Conservation (phyloP, 2,797 vertebrate species). For the Acanthiza pusilla region DNA sequence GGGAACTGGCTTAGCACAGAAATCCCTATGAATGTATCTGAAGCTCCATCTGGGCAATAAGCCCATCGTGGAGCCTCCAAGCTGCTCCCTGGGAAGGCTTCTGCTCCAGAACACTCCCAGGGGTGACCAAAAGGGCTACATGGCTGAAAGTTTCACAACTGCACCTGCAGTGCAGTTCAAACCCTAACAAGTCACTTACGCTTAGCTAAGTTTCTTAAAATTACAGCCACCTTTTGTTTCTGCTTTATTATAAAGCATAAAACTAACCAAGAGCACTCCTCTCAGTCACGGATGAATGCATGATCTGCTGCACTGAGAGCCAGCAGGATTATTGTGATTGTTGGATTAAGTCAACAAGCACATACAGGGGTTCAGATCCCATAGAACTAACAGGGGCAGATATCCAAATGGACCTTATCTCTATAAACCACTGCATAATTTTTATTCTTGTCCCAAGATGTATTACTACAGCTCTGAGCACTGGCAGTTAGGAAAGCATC, state of each 20-base stretch:
- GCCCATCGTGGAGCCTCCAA: background rate
- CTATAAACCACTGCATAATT: background rate
- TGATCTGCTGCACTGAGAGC: background rate
- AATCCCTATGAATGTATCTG: background rate
- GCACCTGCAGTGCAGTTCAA: background rate
- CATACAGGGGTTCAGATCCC: rapidly evolving
- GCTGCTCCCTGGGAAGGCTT: background rate
- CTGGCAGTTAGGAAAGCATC: background rate
- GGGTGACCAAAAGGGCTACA: rapidly evolving
- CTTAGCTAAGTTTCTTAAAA: background rate
- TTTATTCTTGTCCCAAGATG: background rate
- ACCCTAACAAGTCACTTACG: background rate
- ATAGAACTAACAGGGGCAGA: background rate
- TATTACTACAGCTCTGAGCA: background rate
- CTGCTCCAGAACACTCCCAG: background rate
- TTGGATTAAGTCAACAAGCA: background rate
- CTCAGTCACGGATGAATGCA: background rate
- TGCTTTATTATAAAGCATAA: background rate
- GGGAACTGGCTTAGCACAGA: background rate
- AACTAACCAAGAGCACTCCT: background rate
- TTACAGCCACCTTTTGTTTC: background rate
- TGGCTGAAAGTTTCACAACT: background rate
- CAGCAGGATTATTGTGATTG: background rate
- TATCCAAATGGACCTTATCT: background rate
- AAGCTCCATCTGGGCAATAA: background rate